Base-by-base conservation (phyloP, 2,888 invertebrate genomes). In the Hirtodrosophila alboralis region DNA sequence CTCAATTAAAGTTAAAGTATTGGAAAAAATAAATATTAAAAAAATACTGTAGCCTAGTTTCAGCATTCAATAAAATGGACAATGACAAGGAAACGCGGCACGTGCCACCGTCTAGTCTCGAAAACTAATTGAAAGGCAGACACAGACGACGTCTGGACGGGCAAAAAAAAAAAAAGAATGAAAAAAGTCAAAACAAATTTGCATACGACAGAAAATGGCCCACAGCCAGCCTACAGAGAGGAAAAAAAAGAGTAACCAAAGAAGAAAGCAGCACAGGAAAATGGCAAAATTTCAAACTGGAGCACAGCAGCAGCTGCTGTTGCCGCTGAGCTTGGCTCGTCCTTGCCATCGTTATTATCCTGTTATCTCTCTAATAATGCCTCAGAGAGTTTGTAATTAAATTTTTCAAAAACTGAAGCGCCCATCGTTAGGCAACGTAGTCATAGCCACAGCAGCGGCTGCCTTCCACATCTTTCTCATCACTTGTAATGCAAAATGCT, bases 331-430 rank as follows among this genome's bases (percentile, higher is more conserved):
- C 54, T 61, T 53, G 23, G 61, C 59, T 54, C 86, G 79, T 79
- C 86, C 79, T 79, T 79, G 86, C 84, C 80, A 62, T 75, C 85
- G 87, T 86, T 81, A 81, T 86, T 81, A 84, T 86, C 83, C 81
- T 86, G 87, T 83, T 86, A 83, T 83, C 83, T 86, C 79, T 73
- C 87, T 86, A 86, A 83, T 83, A 83, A 83, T 86, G 83, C 87
- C 85, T 85, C 79, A 86, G 85, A 83, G 83, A 83, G 83, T 86
- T 86, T 83, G 83, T 83, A 83, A 83, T 86, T 83, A 83, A 83
- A 83, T 86, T 83, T 83, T 86, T 81, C 62, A 74, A 86, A n/a
- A 86, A 83, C 62, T 75, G 79, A 65, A 78, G 58, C 66, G 61
- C 49, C 71, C 56, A 56, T 67, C 68, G 69, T 67, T 74, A 78